Evolutionary conservation across 2,113 vertebrate species (phyloP), one percentile per base, ranked within the genome.

Genomic region (Daphoenositta chrysoptera): DNA sequence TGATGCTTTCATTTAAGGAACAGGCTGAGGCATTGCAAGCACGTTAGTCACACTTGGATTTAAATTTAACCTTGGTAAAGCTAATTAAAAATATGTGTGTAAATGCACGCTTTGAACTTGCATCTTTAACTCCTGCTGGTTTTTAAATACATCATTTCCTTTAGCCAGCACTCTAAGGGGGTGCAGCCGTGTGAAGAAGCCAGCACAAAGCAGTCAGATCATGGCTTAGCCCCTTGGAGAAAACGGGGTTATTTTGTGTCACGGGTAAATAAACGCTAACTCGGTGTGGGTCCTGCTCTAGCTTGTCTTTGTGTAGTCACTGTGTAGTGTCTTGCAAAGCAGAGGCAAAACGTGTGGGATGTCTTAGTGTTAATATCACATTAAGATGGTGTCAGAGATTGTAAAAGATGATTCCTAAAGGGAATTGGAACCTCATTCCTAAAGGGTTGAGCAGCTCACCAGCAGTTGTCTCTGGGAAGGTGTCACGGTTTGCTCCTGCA

Each of bases 21-120:
- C 63, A 92, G 91, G 72, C 94, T 86, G 66, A 71, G 63, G 85
- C 90, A 66, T 92, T 96, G 72, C 27, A 4, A 86, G 61, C 39
- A 1, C 21, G 37, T 97, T 96, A 89, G 75, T 93, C 91, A 94
- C 5, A 10, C 71, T 73, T 93, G 50, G 94, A 93, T 96, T 97
- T 97, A 94, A 93, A 96, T 92, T 94, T 97, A 96, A 93, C 79
- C 87, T 97, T 84, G 80, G 75, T 85, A 93, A 89, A 97, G 78
- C 86, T 95, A 94, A 90, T 97, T 97, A 90, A 96, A 96, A 96
- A 94, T 95, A 28, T 23, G 73, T 60, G 69, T 91, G 40, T 88
- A 95, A 84, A 89, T 84, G 65, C 57, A 72, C 0, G 35, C 88
- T 90, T 88, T 88, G 93, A 93, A 95, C 65, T 83, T 56, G 20